Evolutionary conservation across 2,888 invertebrate species (phyloP).

Genomic region (Pachycephus smyrnensis): DNA sequence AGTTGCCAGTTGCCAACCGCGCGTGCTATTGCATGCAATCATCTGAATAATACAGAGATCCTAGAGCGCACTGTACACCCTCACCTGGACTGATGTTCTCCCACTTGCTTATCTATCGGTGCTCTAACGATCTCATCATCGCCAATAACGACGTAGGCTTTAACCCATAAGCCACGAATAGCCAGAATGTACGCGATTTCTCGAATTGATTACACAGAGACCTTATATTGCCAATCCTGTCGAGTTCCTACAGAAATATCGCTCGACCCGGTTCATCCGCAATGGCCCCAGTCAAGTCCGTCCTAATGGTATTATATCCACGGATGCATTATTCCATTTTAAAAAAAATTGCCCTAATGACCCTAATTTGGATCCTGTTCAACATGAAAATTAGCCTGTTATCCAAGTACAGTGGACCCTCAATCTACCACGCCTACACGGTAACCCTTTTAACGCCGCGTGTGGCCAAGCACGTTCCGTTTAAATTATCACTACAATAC

Average conservation of each 20-base stretch:
- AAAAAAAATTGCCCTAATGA: not conserved
- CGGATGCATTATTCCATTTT: not conserved
- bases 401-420: not conserved
- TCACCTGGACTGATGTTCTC: not conserved
- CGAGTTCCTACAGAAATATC: not conserved
- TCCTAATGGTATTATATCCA: not conserved
- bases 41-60: conserved; percentile 32
- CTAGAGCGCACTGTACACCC: not conserved
- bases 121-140: not conserved
- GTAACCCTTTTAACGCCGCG: not conserved
- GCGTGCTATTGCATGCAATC: conserved; percentile 34
- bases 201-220: not conserved
- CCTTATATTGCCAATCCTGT: not conserved
- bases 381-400: conserved; percentile 6
- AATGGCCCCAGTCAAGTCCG: not conserved
- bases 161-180: not conserved
- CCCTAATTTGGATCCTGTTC: conserved; percentile 1
- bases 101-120: not conserved
- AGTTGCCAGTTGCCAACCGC: conserved; percentile 30
- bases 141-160: not conserved
- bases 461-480: conserved; percentile 23
- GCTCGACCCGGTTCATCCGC: not conserved
- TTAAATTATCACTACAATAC: conserved; percentile 38
- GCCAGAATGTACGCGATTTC: not conserved
- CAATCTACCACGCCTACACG: not conserved